phyloP scores from a whole-genome alignment of 2,797 vertebrate genomes.

The Paratrypauchen microcephalus region DNA sequence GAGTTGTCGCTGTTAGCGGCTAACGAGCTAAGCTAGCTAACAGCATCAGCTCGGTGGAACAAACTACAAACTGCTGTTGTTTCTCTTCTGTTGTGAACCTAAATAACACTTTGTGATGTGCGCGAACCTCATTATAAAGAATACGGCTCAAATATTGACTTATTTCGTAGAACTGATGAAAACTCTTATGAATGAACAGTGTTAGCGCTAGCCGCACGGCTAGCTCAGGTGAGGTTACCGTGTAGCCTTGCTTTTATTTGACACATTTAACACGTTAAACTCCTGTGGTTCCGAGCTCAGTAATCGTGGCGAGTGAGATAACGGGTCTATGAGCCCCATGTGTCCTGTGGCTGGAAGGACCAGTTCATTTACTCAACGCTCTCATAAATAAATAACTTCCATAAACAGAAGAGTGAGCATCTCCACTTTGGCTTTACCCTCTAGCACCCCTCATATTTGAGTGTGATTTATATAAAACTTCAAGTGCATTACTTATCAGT shows the following conservation, averaged over 20 bases:
- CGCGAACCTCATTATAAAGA: neutral
- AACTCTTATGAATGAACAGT: neutral
- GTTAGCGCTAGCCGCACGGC: slow-evolving; percentile 33
- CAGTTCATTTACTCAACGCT: neutral
- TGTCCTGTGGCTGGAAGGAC: slow-evolving; percentile 25
- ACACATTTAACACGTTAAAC: neutral
- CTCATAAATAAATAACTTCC: neutral
- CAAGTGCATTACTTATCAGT: too few species aligned
- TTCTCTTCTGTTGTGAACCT: neutral
- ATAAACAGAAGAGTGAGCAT: neutral
- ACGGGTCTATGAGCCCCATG: neutral
- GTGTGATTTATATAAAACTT: too few species aligned
- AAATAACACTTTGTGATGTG: too few species aligned
- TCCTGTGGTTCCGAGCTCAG: accelerated
- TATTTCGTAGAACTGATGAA: too few species aligned
- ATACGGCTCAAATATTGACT: neutral
- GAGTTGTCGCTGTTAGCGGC: slow-evolving; percentile 11
- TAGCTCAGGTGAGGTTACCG: slow-evolving; percentile 18
- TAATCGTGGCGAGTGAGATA: accelerated
- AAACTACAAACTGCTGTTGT: slow-evolving; percentile 12
- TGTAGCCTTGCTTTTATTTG: neutral
- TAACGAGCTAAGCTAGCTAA: slow-evolving; percentile 31
- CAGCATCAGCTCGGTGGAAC: slow-evolving; percentile 17
- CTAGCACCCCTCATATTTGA: too few species aligned
- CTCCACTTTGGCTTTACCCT: too few species aligned